A percentile compares a stretch with the other conserved stretches of the same genome.
phyloP scores from a whole-genome alignment of 2,113 vertebrate species.

The Caloenas nicobarica region DNA sequence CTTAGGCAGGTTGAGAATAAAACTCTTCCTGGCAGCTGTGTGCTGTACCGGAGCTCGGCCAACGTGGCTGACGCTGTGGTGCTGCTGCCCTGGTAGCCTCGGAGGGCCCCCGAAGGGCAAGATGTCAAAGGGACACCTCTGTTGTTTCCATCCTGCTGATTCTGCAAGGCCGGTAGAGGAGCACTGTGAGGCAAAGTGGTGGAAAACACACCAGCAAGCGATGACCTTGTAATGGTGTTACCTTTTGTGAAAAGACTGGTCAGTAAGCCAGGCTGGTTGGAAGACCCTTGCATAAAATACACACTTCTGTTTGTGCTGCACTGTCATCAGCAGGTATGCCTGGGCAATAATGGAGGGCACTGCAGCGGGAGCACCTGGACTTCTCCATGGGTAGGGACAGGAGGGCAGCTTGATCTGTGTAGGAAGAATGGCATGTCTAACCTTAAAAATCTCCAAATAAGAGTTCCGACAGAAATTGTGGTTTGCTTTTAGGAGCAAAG shows the following conservation, averaged over 20 bases:
- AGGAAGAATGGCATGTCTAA: background rate
- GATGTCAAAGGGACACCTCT: background rate
- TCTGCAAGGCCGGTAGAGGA: background rate
- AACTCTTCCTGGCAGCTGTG: background rate
- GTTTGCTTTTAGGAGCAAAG: background rate
- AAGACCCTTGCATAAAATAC: background rate
- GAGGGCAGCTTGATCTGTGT: background rate
- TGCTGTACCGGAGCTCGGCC: rapidly evolving
- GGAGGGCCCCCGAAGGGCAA: background rate
- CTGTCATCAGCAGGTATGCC: background rate
- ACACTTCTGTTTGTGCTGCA: rapidly evolving
- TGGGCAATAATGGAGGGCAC: rapidly evolving
- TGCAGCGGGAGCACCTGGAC: background rate
- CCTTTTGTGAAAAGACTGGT: background rate
- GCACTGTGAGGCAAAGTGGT: background rate
- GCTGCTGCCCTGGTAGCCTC: background rate
- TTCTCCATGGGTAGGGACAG: too few relatives aligned
- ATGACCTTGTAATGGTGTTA: background rate
- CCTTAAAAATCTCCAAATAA: background rate
- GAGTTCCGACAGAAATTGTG: background rate
- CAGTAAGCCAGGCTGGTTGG: background rate
- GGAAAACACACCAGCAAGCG: background rate
- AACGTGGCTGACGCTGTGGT: rapidly evolving
- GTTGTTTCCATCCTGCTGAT: background rate
- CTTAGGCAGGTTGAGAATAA: background rate